These are phyloP conservation scores for Lobophora halterata DNA, from an alignment of 2,888 invertebrate species.

Conservation along the genomic window DNA sequence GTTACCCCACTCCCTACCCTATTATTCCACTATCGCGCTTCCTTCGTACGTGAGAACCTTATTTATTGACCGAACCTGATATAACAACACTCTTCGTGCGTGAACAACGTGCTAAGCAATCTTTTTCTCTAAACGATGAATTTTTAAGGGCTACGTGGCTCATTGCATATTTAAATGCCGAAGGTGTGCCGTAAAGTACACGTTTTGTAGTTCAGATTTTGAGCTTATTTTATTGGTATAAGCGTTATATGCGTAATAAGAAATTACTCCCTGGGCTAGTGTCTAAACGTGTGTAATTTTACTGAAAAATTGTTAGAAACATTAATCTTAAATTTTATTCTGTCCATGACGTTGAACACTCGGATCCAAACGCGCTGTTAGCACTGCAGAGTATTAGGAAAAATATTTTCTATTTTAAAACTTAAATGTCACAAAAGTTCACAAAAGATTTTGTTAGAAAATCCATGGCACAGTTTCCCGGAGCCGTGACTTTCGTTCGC, in stretches of 20 bases:
- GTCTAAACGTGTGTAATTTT: conserved; percentile 7
- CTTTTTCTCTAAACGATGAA: conserved; percentile 39
- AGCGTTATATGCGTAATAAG: conserved; percentile 31
- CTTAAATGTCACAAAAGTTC: conserved; percentile 10
- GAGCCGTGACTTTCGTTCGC: conserved; percentile 38
- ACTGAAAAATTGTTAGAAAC: conserved; percentile 11
- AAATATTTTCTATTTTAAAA: conserved; percentile 10
- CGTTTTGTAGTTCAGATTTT: conserved; percentile 35
- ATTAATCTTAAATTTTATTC: conserved; percentile 14
- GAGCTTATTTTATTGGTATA: conserved; percentile 29
- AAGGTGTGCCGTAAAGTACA: conserved; percentile 35
- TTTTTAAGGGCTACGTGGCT: conserved; percentile 39
- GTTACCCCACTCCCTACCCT: conserved; percentile 50
- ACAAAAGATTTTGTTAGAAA: conserved; percentile 35
- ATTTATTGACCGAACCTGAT: conserved; percentile 57
- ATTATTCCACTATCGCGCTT: conserved; percentile 59
- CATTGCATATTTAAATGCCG: conserved; percentile 35
- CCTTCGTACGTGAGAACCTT: conserved; percentile 51
- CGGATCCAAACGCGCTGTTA: background rate
- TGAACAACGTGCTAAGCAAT: conserved; percentile 45
- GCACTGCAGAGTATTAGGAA: conserved; percentile 1
- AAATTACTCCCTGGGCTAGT: conserved; percentile 22
- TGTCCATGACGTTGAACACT: conserved; percentile 4
- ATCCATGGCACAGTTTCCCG: conserved; percentile 38
- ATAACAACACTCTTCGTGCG: conserved; percentile 43